Percentiles rank a stretch among this genome's conserved stretches.
Evolutionary conservation across 2,113 vertebrate genomes (phyloP).

Genomic region (Albula goreensis): DNA sequence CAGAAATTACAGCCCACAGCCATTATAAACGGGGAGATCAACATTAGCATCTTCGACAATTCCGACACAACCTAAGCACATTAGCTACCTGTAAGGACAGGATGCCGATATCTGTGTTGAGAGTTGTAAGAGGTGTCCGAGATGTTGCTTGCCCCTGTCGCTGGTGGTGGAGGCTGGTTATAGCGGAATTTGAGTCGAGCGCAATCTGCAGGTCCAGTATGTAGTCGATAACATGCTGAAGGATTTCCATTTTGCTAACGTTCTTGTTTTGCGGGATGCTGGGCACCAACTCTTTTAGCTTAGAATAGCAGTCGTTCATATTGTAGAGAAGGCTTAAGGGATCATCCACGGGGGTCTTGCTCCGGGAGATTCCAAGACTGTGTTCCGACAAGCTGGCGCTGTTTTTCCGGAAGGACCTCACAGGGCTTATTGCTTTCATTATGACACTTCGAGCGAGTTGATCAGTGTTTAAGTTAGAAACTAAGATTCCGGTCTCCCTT

Average conservation of each 20-base stretch:
- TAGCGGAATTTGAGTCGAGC: conserved; percentile 89
- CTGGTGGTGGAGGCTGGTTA: conserved; percentile 84
- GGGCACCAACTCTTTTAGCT: conserved; percentile 97
- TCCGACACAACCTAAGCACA: conserved; percentile 7
- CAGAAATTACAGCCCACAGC: neutral
- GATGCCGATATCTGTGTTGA: conserved; percentile 98
- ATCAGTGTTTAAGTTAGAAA: conserved; percentile 22
- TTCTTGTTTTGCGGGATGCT: conserved; percentile 98
- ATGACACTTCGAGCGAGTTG: conserved; percentile 36
- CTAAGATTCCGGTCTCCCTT: conserved; percentile 31
- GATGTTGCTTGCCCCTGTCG: conserved; percentile 72
- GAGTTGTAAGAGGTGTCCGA: conserved; percentile 88
- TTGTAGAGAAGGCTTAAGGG: conserved; percentile 95
- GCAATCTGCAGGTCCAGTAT: conserved; percentile 99
- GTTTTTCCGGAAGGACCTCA: conserved; percentile 86
- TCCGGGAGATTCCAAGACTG: conserved; percentile 89
- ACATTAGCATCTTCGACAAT: neutral
- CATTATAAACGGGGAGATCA: neutral
- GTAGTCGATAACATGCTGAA: conserved; percentile 99
- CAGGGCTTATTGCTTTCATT: conserved; percentile 98
- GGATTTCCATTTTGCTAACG: conserved; percentile 99
- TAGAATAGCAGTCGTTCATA: conserved; percentile 99
- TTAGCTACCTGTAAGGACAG: conserved; percentile 90
- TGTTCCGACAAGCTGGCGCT: conserved; percentile 83
- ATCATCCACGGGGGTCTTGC: conserved; percentile 95